Evolutionary conservation across 2,797 vertebrate genomes (phyloP), one percentile per base, ranked within the genome.

Genomic region (Eulemur albifrons): DNA sequence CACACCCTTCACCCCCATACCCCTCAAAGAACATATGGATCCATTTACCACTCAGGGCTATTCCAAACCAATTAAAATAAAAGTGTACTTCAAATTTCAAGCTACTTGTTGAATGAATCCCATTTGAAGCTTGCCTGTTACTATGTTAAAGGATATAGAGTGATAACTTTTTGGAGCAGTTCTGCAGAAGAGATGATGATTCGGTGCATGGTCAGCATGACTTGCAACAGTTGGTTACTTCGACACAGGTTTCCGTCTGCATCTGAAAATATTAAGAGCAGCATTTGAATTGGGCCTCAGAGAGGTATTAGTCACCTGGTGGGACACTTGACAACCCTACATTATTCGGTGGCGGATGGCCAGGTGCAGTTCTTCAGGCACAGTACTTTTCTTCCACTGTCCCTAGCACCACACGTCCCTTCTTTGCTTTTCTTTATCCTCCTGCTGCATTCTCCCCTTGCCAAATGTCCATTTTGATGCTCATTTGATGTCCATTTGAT

Each of bases 151-250:
- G 99, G 99, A 99, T 99, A 99, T 99, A 99, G 98, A 95, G 98
- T 54, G 96, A 99, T 97, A 12, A 99, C 98, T 96, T 99, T 99
- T 88, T 98, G 99, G 92, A 99, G 99, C 97, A 99, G 99, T 20
- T 99, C 99, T 0, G 98, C 98, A 83, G 99, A 99, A 87, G 99
- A 99, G 97, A 99, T 98, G 98, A 99, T 98, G 94, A 99, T 98
- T 13, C 99, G 99, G 96, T 99, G 99, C 99, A 99, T 99, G 96
- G 99, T 99, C 97, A 99, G 98, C 97, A 99, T 99, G 98, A 99
- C 99, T 98, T 99, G 99, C 97, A 99, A 92, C 97, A 99, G 98
- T 83, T 99, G 99, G 97, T 98, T 99, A 61, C 97, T 97, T 76
- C 99, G 99, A 97, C 98, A 99, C 20, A 99, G 96, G 93, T 99